Evolutionary conservation across 2,888 invertebrate species (phyloP).

Genomic region (Phaonia tiefii): DNA sequence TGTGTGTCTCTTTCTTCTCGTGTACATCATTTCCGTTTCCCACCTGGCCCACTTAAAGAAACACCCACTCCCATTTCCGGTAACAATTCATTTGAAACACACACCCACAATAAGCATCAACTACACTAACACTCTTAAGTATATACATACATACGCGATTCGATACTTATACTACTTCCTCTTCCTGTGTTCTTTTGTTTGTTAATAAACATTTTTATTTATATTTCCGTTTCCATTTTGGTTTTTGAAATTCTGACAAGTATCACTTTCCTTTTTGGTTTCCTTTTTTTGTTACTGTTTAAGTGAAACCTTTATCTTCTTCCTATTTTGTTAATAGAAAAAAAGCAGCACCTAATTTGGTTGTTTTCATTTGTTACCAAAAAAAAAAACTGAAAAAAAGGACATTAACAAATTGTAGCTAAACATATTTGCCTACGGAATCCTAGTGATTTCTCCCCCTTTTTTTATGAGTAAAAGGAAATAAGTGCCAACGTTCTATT

Average conservation of each 20-base stretch:
- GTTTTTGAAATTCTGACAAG: conserved; percentile 11
- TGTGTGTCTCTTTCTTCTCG: conserved; percentile 3
- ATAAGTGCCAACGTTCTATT: conserved; percentile 55
- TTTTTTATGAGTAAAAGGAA: conserved; percentile 51
- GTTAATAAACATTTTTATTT: conserved; percentile 1
- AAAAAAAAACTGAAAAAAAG: conserved; percentile 60
- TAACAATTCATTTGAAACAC: conserved; percentile 33
- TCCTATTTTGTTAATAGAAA: conserved; percentile 3
- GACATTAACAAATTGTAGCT: conserved; percentile 54
- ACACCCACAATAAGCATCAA: conserved; percentile 18
- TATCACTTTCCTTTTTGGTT: background rate
- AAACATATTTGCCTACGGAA: conserved; percentile 36
- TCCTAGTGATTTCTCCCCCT: conserved; percentile 46
- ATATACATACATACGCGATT: background rate
- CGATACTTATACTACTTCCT: no score
- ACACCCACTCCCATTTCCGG: background rate
- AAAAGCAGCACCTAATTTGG: conserved; percentile 21
- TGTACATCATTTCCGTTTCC: conserved; percentile 24
- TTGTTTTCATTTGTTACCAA: conserved; percentile 12
- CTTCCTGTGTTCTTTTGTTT: background rate
- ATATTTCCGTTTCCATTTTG: conserved; percentile 11
- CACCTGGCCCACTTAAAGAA: conserved; percentile 16
- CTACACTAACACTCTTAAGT: conserved; percentile 5
- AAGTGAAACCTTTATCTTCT: conserved; percentile 12
- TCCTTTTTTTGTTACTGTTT: no score